phyloP scores from a whole-genome alignment of 2,888 invertebrate species.

The Dolichomitus sp. region DNA sequence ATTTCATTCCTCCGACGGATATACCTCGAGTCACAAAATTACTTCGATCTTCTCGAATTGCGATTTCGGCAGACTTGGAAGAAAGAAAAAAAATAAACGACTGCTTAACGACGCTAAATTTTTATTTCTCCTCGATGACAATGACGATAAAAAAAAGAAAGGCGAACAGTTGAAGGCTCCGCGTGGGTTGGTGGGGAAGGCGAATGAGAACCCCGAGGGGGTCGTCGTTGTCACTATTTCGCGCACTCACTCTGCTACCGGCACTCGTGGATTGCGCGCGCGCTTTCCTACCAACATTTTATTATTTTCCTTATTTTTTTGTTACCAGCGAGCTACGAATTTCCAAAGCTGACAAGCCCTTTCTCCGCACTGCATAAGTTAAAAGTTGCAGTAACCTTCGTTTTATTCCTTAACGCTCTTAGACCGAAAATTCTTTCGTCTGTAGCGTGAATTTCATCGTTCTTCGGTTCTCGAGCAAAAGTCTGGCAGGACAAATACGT shows the following conservation, averaged over 20 bases:
- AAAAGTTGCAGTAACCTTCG: background rate
- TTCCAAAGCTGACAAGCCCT: background rate
- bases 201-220: constrained; percentile 6
- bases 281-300: background rate
- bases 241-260: constrained; percentile 17
- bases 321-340: background rate
- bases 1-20: background rate
- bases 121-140: constrained; percentile 18
- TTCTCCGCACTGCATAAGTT: background rate
- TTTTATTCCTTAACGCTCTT: background rate
- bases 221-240: constrained; percentile 17
- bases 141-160: background rate
- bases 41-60: background rate
- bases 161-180: background rate
- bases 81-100: too few relatives aligned
- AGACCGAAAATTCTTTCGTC: background rate
- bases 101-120: background rate
- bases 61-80: background rate
- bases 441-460: background rate
- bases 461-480: background rate
- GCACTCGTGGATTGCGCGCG: background rate
- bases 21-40: background rate
- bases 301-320: background rate
- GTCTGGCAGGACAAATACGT: background rate
- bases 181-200: background rate